A percentile compares a stretch with the other conserved stretches of the same genome.
Evolutionary conservation across 2,888 invertebrate genomes (phyloP).

Genomic region (Tetanocera ferruginea): DNA sequence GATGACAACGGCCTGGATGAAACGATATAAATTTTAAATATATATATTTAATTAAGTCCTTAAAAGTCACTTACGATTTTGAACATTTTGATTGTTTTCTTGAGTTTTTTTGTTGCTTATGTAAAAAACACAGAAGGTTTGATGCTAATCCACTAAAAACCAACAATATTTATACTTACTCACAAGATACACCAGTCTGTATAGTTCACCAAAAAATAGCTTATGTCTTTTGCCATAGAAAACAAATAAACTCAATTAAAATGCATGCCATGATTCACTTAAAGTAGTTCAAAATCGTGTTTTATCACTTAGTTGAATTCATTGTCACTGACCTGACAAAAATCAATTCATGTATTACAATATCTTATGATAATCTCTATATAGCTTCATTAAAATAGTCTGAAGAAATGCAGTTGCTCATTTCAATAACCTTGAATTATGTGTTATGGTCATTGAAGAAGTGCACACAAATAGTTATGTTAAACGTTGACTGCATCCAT

Average conservation of each 20-base stretch:
- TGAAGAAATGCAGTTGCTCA: no score
- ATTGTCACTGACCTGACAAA: no score
- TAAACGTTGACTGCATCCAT: neutral
- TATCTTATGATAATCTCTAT: no score
- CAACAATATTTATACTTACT: neutral
- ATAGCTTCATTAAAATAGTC: no score
- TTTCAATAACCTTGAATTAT: no score
- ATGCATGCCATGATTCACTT: neutral
- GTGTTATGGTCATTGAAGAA: no score
- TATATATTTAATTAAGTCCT: neutral
- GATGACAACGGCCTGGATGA: conserved; percentile 53
- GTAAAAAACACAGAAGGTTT: neutral
- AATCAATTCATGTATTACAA: no score
- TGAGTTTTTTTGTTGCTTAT: neutral
- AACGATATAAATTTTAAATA: neutral
- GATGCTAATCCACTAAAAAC: neutral
- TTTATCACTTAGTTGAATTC: no score
- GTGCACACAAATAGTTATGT: no score
- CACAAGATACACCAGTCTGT: neutral
- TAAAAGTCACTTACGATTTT: conserved; percentile 31
- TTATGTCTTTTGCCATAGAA: neutral
- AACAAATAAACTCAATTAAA: neutral
- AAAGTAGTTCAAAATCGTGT: neutral
- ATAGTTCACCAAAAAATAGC: no score
- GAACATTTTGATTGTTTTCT: conserved; percentile 14